Base-by-base conservation (phyloP, 2,113 vertebrate species). In the Motacilla alba region DNA sequence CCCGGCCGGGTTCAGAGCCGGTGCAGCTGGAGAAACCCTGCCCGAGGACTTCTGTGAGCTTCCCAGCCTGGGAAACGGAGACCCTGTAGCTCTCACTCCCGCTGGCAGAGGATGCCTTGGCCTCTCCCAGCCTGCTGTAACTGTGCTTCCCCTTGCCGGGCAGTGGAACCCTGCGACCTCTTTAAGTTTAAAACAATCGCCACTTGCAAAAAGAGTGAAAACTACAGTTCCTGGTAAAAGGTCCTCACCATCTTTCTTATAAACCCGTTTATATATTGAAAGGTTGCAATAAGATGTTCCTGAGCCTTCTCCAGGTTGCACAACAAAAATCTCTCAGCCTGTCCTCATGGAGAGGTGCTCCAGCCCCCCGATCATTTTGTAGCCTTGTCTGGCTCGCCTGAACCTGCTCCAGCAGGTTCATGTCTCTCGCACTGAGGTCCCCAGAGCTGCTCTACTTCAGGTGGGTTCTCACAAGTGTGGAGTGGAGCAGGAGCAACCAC, bases 341-440 rank as follows among this genome's bases (percentile, higher is more conserved):
- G 20, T 79, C 23, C 59, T 67, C 30, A 35, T 0, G 0, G 10
- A 82, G 41, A 46, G 19, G 10, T 13, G 18, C 11, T 73, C 14
- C 49, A 39, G 18, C 9, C 6, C 12, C 13, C 17, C 0, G 1
- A 18, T 6, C 2, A 37, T n/a, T 41, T 55, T n/a, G 12, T 44
- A 33, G 17, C 20, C 20, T 81, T 21, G 15, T 89, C 43, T 46
- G 33, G 31, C 15, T 74, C 8, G 0, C 67, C n/a, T 28, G 35
- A 60, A 75, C 37, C 17, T 7, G 3, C 35, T 79, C 6, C 4
- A 28, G n/a, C 6, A 84, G 15, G 4, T 30, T 49, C 26, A 18
- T 23, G 43, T 22, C 16, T 24, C 30, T 39, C 23, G 19, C 11
- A 8, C 18, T 27, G 35, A 20, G 26, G 22, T 24, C 14, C 17